Base-by-base conservation (phyloP, 2,113 vertebrate genomes). In the Delphinus delphis region DNA sequence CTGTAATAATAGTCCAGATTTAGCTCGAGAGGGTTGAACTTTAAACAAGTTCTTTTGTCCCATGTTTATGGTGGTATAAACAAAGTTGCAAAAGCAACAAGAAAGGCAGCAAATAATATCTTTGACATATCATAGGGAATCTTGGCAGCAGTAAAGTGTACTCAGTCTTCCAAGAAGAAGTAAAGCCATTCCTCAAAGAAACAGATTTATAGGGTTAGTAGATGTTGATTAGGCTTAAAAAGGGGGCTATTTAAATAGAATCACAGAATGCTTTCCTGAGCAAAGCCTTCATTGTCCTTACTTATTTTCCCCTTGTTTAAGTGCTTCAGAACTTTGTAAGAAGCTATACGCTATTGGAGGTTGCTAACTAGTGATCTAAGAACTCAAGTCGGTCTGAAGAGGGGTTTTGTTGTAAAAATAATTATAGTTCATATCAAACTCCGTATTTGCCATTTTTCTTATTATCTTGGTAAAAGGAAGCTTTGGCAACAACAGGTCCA, bases 31-130 rank as follows among this genome's bases (percentile, higher is more conserved):
- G 89, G 79, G 65, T 38, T 97, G 92, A 95, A 92, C 70, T 96
- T 89, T 88, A 96, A 97, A 73, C 80, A 97, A 96, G 89, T 93
- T 97, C 89, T 95, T 98, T 98, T 97, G 96, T 97, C 74, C 96
- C 88, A 79, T 44, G 90, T 95, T 98, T 97, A 98, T 92, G 50
- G 82, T 81, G 85, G 74, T 87, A 96, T 94, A 38, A 92, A 81
- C 53, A 76, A 94, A 76, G 58, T 44, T 63, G 18, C 36, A 95
- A 93, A 93, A 90, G 91, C 87, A 93, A 96, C 63, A 95, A 92
- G 65, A 88, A 76, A 93, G 65, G 74, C 88, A 95, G 28, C 17
- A 96, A 90, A 95, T 90, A 76, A 92, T 79, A 73, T 77, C 47
- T 97, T 60, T 96, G 83, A 97, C 96, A 96, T 96, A 96, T 96